phyloP scores from a whole-genome alignment of 2,888 invertebrate genomes.

The Acholoe squamosa region DNA sequence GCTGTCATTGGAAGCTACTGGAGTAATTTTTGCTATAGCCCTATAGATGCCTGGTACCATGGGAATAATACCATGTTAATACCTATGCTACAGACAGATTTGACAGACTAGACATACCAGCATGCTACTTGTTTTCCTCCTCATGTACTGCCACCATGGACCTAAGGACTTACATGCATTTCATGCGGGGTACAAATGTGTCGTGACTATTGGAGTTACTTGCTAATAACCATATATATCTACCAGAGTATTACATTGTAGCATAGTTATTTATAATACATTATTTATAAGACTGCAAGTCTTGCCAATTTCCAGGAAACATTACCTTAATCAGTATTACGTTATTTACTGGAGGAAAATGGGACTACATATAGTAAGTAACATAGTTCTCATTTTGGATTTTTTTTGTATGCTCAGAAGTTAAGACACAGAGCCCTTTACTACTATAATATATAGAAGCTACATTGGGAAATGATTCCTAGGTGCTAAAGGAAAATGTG shows the following conservation, averaged over 20 bases:
- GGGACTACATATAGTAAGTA: neutral
- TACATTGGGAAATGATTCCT: too few species aligned
- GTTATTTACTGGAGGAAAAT: neutral
- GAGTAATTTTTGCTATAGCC: too few species aligned
- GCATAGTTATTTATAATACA: too few species aligned
- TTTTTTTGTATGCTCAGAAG: too few species aligned
- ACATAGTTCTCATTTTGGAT: neutral
- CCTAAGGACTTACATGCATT: neutral
- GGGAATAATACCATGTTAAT: neutral
- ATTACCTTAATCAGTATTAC: neutral
- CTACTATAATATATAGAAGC: too few species aligned
- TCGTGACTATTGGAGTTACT: slow-evolving; percentile 3
- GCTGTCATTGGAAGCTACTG: neutral
- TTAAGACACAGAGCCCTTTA: too few species aligned
- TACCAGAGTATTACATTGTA: neutral
- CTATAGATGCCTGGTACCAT: too few species aligned
- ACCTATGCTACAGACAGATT: neutral
- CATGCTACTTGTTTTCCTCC: neutral
- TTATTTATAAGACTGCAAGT: neutral
- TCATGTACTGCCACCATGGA: neutral
- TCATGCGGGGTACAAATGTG: neutral
- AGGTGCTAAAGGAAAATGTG: too few species aligned
- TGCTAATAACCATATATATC: neutral
- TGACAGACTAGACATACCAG: neutral
- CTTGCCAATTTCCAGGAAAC: neutral